These are phyloP conservation scores for Melanotaenia boesemani DNA, from an alignment of 2,797 vertebrate species.

Conservation along the genomic window DNA sequence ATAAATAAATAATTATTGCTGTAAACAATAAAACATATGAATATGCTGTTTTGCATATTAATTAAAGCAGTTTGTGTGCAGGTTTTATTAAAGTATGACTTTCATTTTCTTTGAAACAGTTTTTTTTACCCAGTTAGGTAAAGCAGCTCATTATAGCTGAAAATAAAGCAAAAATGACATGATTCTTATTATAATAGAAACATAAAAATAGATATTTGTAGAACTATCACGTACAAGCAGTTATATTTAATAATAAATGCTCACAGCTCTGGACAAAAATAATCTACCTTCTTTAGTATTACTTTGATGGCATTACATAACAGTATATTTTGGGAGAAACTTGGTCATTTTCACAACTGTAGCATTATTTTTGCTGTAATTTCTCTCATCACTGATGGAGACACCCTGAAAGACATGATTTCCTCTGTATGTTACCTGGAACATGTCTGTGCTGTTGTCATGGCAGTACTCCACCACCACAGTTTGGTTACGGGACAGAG, in stretches of 20 bases:
- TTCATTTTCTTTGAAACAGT: not conserved
- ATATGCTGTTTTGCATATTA: not conserved
- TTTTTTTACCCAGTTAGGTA: not conserved
- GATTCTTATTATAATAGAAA: constrained; percentile 10
- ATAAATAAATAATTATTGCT: not conserved
- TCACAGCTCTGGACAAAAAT: constrained; percentile 45
- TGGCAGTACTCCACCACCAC: constrained; percentile 98
- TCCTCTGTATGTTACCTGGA: constrained; percentile 87
- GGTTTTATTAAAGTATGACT: not conserved
- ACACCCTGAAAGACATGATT: not conserved
- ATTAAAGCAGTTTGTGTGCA: no score
- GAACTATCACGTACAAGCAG: constrained; percentile 10
- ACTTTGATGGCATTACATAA: constrained; percentile 52
- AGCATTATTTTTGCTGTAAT: not conserved
- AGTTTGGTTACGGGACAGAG: constrained; percentile 94
- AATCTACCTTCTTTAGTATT: constrained; percentile 8
- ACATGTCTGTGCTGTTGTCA: constrained; percentile 97
- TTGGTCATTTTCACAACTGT: not conserved
- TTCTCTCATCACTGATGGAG: not conserved
- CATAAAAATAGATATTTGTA: constrained; percentile 50
- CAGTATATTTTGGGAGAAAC: constrained; percentile 28
- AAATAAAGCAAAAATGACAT: not conserved
- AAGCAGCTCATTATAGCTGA: not conserved
- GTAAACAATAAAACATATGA: not conserved
- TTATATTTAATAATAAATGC: constrained; percentile 24